Base-by-base conservation (phyloP, 2,888 invertebrate species). In the Dermolepida albohirtum region DNA sequence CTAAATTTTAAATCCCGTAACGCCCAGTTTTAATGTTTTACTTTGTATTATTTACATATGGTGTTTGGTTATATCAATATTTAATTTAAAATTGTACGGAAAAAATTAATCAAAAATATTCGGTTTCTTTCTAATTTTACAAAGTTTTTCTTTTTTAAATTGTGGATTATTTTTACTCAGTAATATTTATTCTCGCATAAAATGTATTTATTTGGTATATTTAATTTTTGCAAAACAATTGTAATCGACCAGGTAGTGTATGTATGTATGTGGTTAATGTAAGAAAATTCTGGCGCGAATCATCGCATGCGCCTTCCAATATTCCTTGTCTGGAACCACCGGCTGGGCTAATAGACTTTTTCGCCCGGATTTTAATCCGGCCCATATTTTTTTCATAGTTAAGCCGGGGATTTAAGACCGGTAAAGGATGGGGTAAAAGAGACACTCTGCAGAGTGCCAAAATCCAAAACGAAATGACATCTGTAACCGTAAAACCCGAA, bases 261-360 rank as follows among this genome's bases (percentile, higher is more conserved):
- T 54, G 51, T 34, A 10, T 34, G 34, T 1, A 8, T 34, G 34
- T 16, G n/a, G 49, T 17, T 54, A 64, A 63, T 39, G 40, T 47
- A 55, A 57, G 52, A 44, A 55, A 66, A 50, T 66, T 65, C 62
- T 69, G 69, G 69, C 69, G 40, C 50, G 64, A 51, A 57, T 44
- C 47, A 49, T 63, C 69, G 66, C 66, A 66, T 66, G 69, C 69
- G 66, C 66, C 47, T 52, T 50, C 44, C 70, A 72, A 69, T 57
- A 70, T 64, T 62, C 71, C 70, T 70, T 72, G 73, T 72, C 71
- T 69, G 71, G 70, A 71, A 66, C 72, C 73, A 78, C 76, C 76
- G 74, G 75, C 78, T 76, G 75, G 76, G 78, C 78, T 77, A 77
- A 78, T 77, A 72, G 69, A 74, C 74, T 71, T 76, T 76, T 73